Evolutionary conservation across 2,888 invertebrate genomes (phyloP), one percentile per base, ranked within the genome.

Genomic region (Drosophila atroscutellata): DNA sequence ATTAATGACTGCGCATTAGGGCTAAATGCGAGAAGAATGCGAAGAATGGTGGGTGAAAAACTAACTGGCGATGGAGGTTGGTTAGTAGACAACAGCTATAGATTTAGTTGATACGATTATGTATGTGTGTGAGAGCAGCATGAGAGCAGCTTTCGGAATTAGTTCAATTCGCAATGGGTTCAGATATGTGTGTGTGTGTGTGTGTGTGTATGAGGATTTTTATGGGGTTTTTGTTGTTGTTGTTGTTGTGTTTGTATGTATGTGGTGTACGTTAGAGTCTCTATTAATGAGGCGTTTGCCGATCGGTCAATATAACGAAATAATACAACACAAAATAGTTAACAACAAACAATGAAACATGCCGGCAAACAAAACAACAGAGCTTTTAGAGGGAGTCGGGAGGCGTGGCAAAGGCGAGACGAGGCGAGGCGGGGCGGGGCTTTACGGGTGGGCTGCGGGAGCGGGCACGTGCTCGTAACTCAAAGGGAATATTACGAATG

Each of bases 291-390:
- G 45, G 20, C 50, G 58, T 39, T 34, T 42, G 51, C 70, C 55
- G 64, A 72, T 26, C 72, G 64, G 63, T 73, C 65, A 72, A 67
- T 52, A 49, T 34, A 68, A 63, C 64, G 67, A 49, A 54, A 52
- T 47, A 62, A 54, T 47, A 72, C 30, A 73, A 76, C 61, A 61
- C 51, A 74, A 72, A 79, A 63, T 47, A 63, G 64, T 64, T 72
- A 71, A 59, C 56, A 66, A 59, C 62, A 72, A 72, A 39, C n/a
- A 52, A 20, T 20, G 15, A 69, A 68, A 71, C 77, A 77, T 77
- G 77, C 77, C 80, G 77, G 76, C 77, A 80, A 80, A 80, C 76
- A 75, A 71, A 80, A 77, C 80, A 77, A 80, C 80, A 57, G 60
- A 62, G 54, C 61, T 37, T 54, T 26, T 26, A 18, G 18, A 49